phyloP scores from a whole-genome alignment of 2,888 invertebrate species.

The Cataglyphis cursor region DNA sequence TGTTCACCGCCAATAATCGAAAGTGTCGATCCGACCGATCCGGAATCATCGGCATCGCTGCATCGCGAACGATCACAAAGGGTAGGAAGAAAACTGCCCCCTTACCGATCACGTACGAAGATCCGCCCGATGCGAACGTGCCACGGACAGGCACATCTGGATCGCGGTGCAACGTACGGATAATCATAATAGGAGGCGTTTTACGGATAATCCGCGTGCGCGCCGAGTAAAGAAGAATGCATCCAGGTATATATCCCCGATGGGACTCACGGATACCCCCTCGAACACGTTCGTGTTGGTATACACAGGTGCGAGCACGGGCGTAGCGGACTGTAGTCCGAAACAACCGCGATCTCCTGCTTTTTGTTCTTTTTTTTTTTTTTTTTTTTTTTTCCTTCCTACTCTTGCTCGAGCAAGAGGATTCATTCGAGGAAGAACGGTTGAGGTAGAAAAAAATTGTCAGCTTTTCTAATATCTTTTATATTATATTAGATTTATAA shows the following conservation, averaged over 20 bases:
- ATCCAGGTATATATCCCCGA: conserved; percentile 58
- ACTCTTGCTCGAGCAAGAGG: background rate
- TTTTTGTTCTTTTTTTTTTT: conserved; percentile 3
- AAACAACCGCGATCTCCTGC: conserved; percentile 42
- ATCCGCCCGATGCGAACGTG: conserved; percentile 73
- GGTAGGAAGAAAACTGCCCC: conserved; percentile 64
- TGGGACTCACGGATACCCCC: conserved; percentile 35
- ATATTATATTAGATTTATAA: conserved; percentile 8
- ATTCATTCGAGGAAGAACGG: conserved; percentile 1
- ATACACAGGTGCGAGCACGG: conserved; percentile 47
- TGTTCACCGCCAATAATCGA: conserved; percentile 32
- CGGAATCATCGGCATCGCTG: conserved; percentile 58
- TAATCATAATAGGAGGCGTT: conserved; percentile 77
- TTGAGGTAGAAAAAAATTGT: background rate
- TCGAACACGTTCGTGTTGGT: conserved; percentile 28
- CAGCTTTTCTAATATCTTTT: background rate
- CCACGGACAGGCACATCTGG: conserved; percentile 76
- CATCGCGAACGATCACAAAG: conserved; percentile 61
- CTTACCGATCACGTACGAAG: conserved; percentile 75
- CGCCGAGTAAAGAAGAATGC: conserved; percentile 63
- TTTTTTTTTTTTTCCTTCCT: background rate
- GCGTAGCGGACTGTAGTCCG: conserved; percentile 14
- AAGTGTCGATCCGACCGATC: conserved; percentile 33
- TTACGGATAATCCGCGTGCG: conserved; percentile 76
- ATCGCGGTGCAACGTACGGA: conserved; percentile 72